phyloP scores from a whole-genome alignment of 2,888 invertebrate genomes.

The Cybosia mesomella region DNA sequence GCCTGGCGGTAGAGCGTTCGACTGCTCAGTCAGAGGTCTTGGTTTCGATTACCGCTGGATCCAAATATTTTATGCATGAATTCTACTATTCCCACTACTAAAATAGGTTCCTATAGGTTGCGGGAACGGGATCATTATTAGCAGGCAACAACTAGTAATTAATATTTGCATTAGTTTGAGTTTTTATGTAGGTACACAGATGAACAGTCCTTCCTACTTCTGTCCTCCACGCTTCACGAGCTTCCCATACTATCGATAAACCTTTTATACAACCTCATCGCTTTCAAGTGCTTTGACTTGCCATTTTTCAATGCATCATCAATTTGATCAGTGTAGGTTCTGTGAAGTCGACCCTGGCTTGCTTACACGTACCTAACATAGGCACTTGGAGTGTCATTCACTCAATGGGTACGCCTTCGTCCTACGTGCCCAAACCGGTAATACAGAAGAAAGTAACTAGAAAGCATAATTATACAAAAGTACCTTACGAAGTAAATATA shows the following conservation, averaged over 20 bases:
- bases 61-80: no score
- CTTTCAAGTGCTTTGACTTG: neutral
- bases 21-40: neutral
- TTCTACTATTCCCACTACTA: no score
- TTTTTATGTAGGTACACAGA: no score
- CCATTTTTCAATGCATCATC: neutral
- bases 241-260: no score
- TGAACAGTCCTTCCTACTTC: no score
- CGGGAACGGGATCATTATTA: no score
- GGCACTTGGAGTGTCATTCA: neutral
- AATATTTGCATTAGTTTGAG: no score
- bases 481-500: neutral
- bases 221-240: neutral
- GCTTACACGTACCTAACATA: neutral
- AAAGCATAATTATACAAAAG: constrained; percentile 1
- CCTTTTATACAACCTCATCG: neutral
- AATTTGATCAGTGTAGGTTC: neutral
- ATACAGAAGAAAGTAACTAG: neutral
- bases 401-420: neutral
- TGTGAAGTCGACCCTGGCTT: neutral
- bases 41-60: neutral
- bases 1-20: neutral
- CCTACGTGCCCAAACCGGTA: neutral
- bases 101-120: no score
- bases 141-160: no score